A percentile compares a stretch with the other conserved stretches of the same genome.
Conservation (phyloP, 1,140 invertebrate genomes). For the Chlorops oryzae region DNA sequence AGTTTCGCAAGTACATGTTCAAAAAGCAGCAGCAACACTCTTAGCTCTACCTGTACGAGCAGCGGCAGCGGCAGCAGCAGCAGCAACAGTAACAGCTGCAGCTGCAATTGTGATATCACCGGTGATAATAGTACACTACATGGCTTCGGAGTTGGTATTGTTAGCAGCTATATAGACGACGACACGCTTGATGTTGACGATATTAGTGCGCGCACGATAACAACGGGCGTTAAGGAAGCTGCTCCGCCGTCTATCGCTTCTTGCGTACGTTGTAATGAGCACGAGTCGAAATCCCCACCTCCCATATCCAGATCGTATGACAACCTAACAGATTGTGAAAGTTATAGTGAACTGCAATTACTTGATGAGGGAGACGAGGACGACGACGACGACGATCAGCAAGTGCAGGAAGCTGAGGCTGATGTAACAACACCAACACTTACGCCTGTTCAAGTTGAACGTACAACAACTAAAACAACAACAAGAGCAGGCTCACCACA, state of each 20-base stretch:
- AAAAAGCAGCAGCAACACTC: conserved; percentile 38
- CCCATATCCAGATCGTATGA: too few relatives aligned
- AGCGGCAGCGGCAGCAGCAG: conserved; percentile 33
- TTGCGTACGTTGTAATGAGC: too few relatives aligned
- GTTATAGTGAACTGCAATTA: conserved; percentile 25
- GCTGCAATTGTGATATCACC: conserved; percentile 43
- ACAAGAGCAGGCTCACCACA: too few relatives aligned
- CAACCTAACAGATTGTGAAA: conserved; percentile 25
- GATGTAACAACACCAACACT: too few relatives aligned
- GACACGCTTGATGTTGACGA: too few relatives aligned
- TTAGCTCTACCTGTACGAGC: conserved; percentile 30
- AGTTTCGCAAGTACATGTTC: background rate
- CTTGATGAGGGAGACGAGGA: conserved; percentile 23
- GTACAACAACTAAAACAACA: too few relatives aligned
- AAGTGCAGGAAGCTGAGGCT: conserved; percentile 34
- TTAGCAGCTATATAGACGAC: conserved; percentile 21
- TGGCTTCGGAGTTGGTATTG: conserved; percentile 37
- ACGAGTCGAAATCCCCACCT: too few relatives aligned
- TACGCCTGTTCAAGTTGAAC: too few relatives aligned
- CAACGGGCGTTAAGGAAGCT: too few relatives aligned
- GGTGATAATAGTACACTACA: conserved; percentile 39
- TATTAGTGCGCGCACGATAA: too few relatives aligned
- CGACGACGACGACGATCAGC: conserved; percentile 31
- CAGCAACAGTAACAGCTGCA: conserved; percentile 43
- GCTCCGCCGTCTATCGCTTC: too few relatives aligned